Base-by-base conservation (phyloP, 2,797 vertebrate species). In the Otolemur crassicaudatus region DNA sequence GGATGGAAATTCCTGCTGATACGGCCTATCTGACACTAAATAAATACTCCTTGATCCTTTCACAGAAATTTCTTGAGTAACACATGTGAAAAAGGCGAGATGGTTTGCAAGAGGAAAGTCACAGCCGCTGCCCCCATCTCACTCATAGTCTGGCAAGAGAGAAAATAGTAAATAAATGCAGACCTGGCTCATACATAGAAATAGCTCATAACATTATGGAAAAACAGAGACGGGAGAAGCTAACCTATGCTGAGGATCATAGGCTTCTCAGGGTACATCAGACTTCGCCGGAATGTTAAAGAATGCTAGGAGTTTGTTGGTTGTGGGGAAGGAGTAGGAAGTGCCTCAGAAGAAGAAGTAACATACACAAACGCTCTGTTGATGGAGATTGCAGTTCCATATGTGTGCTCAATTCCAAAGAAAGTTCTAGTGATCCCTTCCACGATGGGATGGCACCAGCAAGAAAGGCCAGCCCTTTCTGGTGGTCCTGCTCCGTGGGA, bases 321-420 rank as follows among this genome's bases (percentile, higher is more conserved):
- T 19, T 16, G 19, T 9, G 13, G 10, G 12, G 5, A 0, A 0
- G 1, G n/a, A 12, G 1, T 8, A 13, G 17, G 22, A 27, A 1
- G 14, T 22, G 2, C 20, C 0, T 7, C 29, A 3, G 22, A 67
- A 34, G 61, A 80, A 46, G 65, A 75, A 76, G 29, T 23, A 37
- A 11, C 2, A 10, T 43, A 8, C 6, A n/a, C 8, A 34, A 46
- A 25, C 12, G 10, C 7, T 46, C 13, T 76, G 20, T 25, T 69
- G 29, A 22, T 61, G n/a, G 58, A 20, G 49, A 77, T 1, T 2
- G 13, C 19, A 16, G 37, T 7, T 67, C 14, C 17, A 9, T 37
- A 11, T 56, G 12, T 27, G 22, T 37, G 3, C 13, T 14, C 31
- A 40, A 20, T 20, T 37, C 79, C 29, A 40, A 11, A 20, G 69